Base-by-base conservation (phyloP, 2,797 vertebrate species). In the Coreius guichenoti region DNA sequence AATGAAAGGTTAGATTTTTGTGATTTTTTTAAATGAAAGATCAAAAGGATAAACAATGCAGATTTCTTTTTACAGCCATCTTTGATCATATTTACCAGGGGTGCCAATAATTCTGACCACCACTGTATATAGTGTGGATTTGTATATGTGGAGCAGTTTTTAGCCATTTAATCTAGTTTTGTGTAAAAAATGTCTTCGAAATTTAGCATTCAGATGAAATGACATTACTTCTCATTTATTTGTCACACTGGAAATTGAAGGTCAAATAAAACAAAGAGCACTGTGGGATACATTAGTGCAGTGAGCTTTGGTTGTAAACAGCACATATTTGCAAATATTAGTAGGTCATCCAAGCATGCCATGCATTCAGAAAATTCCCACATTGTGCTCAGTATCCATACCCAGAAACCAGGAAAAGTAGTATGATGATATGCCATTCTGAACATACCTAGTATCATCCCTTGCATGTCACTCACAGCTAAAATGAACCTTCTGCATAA, bases 401-500 rank as follows among this genome's bases (percentile, higher is more conserved):
- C 4, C 1, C 5, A 5, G 31, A 61, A 61, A 76, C 5, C 19
- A n/a, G 11, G 7, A 39, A 5, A 23, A 31, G 4, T 16, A 68
- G 6, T 36, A 45, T 7, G 3, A 13, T 45, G 16, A 19, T 56
- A 23, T 21, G 19, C n/a, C n/a, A 49, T 31, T 78, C 19, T 49
- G 29, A 80, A 68, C 78, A 68, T 39, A 36, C 12, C 7, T 12
- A n/a, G n/a, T n/a, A 61, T 82, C 54, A 29, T 76, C 31, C 45
- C 70, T 29, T 17, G 14, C n/a, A 16, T 63, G 81, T 43, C 45
- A 63, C 54, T 82, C 19, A 43, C 45, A 26, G 17, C 33, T 39
- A 73, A 73, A 17, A 72, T 73, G 23, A 72, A 56, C 65, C 67
- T 29, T 72, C n/a, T 76, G 21, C 31, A 76, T 68, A 77, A 84